These are phyloP conservation scores for Timema cristinae DNA, from an alignment of 2,888 invertebrate genomes.

Conservation along the genomic window DNA sequence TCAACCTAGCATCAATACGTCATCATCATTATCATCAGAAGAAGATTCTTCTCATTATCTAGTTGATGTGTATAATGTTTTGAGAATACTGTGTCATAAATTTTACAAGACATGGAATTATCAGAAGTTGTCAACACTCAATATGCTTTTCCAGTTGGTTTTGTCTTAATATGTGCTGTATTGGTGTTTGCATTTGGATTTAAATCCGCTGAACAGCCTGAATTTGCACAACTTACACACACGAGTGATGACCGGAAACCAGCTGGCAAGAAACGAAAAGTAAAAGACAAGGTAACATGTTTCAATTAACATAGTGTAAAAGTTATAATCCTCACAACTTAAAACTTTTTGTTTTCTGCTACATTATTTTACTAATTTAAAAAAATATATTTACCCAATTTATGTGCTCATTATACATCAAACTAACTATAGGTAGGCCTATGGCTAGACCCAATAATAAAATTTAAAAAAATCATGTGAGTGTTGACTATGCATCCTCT, in stretches of 20 bases:
- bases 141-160: constrained; percentile 54
- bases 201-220: constrained; percentile 75
- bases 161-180: constrained; percentile 67
- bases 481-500: too few species aligned
- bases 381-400: background rate
- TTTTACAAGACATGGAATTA: constrained; percentile 36
- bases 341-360: background rate
- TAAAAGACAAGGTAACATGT: constrained; percentile 38
- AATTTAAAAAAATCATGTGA: too few species aligned
- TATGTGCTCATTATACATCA: too few species aligned
- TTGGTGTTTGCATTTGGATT: constrained; percentile 76
- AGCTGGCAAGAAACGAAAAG: constrained; percentile 58
- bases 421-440: too few species aligned
- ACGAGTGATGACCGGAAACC: constrained; percentile 63
- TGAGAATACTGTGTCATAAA: too few species aligned
- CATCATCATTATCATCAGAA: too few species aligned
- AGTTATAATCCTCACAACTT: too few species aligned
- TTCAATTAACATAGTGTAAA: too few species aligned
- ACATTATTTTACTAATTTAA: background rate
- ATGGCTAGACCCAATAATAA: too few species aligned
- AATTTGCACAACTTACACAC: constrained; percentile 66
- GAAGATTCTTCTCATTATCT: too few species aligned
- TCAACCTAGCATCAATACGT: too few species aligned
- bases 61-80: too few species aligned
- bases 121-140: constrained; percentile 45